These are phyloP conservation scores for Sander vitreus DNA, from an alignment of 2,113 vertebrate genomes.

Conservation along the genomic window DNA sequence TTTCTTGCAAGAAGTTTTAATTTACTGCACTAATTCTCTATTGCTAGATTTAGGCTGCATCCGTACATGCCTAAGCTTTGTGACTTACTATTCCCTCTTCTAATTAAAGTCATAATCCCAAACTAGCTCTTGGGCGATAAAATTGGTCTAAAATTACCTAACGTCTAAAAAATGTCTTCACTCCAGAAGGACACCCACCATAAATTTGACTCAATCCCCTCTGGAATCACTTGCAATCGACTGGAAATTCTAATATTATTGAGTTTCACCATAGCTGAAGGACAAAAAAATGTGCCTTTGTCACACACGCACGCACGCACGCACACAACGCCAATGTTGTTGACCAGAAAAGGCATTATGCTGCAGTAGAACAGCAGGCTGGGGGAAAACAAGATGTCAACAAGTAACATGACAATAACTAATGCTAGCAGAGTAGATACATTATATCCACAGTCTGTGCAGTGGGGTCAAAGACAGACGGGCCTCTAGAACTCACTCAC, in stretches of 20 bases:
- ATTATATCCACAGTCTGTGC: not conserved
- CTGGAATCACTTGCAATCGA: slow-evolving; percentile 15
- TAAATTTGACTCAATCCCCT: slow-evolving; percentile 2
- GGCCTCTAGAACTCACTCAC: slow-evolving; percentile 18
- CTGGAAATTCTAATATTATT: slow-evolving; percentile 34
- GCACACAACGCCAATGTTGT: slow-evolving; percentile 22
- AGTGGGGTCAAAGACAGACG: slow-evolving; percentile 16
- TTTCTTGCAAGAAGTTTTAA: slow-evolving; percentile 1
- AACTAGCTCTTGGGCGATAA: not conserved
- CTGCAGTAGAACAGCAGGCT: slow-evolving; percentile 27
- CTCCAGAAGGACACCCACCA: slow-evolving; percentile 1
- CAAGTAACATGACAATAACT: slow-evolving; percentile 43
- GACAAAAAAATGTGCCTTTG: slow-evolving; percentile 18
- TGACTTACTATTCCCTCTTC: slow-evolving; percentile 5
- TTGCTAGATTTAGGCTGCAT: slow-evolving; percentile 15
- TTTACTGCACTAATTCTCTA: not conserved
- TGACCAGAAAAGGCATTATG: slow-evolving; percentile 38
- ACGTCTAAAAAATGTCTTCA: slow-evolving; percentile 3
- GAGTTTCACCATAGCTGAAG: slow-evolving; percentile 23
- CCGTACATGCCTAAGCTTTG: not conserved
- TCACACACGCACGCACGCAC: not conserved
- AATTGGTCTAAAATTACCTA: slow-evolving; percentile 16
- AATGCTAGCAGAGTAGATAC: slow-evolving; percentile 37
- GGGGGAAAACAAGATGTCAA: slow-evolving; percentile 46
- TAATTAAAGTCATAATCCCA: slow-evolving; percentile 44